These are phyloP conservation scores for Melanostoma mellinum DNA, from an alignment of 2,888 invertebrate genomes.

Conservation along the genomic window DNA sequence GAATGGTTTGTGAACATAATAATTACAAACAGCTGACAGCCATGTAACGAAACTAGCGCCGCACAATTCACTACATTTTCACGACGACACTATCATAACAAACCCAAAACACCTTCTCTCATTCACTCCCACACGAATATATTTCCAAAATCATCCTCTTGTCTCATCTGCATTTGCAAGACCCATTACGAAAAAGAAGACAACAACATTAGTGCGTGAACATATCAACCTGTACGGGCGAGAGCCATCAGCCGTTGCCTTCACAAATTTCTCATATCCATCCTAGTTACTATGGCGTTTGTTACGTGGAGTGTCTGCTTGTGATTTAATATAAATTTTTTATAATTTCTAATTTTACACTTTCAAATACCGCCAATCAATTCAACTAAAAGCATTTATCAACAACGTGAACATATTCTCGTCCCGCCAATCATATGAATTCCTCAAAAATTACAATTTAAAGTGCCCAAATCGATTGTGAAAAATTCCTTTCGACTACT, in stretches of 20 bases:
- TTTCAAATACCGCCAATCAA: slow-evolving; percentile 30
- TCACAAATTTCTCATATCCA: slow-evolving; percentile 46
- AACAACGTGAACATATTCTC: slow-evolving; percentile 21
- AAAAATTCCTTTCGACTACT: slow-evolving; percentile 1
- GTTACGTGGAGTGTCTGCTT: slow-evolving; percentile 73
- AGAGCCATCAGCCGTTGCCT: slow-evolving; percentile 1
- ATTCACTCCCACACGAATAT: slow-evolving; percentile 50
- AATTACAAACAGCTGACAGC: slow-evolving; percentile 34
- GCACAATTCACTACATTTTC: background rate
- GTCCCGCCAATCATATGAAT: slow-evolving; percentile 21
- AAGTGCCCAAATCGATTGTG: slow-evolving; percentile 44
- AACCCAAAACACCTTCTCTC: slow-evolving; percentile 55
- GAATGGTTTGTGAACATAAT: no score
- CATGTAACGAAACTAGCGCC: slow-evolving; percentile 20
- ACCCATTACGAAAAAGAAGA: slow-evolving; percentile 22
- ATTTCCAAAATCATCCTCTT: slow-evolving; percentile 18
- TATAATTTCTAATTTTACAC: slow-evolving; percentile 40
- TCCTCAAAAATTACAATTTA: slow-evolving; percentile 1
- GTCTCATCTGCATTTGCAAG: slow-evolving; percentile 37
- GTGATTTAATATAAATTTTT: slow-evolving; percentile 49
- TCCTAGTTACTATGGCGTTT: slow-evolving; percentile 73
- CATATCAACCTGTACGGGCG: slow-evolving; percentile 22
- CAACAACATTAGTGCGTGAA: slow-evolving; percentile 40
- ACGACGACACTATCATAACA: background rate
- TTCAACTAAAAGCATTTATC: slow-evolving; percentile 45